Evolutionary conservation across 2,888 invertebrate genomes (phyloP).

Genomic region (Calameuta filiformis): DNA sequence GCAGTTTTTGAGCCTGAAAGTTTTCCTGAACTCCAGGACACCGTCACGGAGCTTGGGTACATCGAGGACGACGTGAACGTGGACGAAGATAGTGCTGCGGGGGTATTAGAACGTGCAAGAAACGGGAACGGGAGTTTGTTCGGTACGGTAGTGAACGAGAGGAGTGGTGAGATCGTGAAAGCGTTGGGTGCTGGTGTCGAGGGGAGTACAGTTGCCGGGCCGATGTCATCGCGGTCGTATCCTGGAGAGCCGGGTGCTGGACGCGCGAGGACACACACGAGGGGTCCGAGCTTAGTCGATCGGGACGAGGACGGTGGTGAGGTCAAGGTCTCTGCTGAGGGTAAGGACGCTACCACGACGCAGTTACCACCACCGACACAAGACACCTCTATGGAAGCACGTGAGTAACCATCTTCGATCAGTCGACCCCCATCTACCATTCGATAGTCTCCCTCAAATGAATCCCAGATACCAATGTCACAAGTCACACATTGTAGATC

Average conservation of each 20-base stretch:
- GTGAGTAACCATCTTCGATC: slow-evolving; percentile 41
- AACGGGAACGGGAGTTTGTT: neutral
- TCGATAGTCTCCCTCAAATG: neutral
- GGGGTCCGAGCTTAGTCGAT: slow-evolving; percentile 26
- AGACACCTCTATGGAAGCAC: slow-evolving; percentile 61
- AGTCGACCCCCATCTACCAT: neutral
- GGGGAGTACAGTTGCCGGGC: slow-evolving; percentile 55
- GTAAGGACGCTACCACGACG: slow-evolving; percentile 33
- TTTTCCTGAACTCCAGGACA: slow-evolving; percentile 3
- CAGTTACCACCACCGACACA: slow-evolving; percentile 53
- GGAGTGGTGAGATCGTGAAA: slow-evolving; percentile 3
- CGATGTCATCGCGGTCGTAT: slow-evolving; percentile 60
- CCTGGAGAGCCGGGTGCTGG: slow-evolving; percentile 55
- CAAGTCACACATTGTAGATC: neutral
- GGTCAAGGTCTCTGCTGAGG: slow-evolving; percentile 40
- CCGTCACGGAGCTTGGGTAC: neutral
- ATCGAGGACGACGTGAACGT: neutral
- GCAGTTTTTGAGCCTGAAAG: neutral
- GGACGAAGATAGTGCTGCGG: neutral
- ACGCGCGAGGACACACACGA: slow-evolving; percentile 50
- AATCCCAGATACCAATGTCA: neutral
- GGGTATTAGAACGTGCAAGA: neutral
- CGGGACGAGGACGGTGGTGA: slow-evolving; percentile 35
- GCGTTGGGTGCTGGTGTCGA: slow-evolving; percentile 45
- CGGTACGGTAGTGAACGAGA: neutral